phyloP scores from a whole-genome alignment of 2,113 vertebrate species.

The Cebus imitator region DNA sequence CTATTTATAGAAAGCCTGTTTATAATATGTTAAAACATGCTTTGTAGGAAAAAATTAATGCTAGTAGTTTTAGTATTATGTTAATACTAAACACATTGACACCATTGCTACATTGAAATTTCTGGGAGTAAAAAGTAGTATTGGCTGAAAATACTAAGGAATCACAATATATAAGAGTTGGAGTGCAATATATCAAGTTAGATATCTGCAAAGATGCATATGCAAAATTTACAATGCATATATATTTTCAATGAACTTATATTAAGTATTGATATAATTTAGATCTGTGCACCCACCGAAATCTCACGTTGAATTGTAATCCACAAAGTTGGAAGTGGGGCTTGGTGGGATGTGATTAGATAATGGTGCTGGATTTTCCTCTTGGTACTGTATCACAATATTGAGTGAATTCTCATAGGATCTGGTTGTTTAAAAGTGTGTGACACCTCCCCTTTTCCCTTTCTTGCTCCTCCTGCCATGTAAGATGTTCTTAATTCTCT shows the following conservation, averaged over 20 bases:
- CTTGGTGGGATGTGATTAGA: too few species aligned
- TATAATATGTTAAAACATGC: background rate
- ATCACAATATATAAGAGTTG: background rate
- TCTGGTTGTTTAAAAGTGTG: too few species aligned
- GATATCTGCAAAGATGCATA: background rate
- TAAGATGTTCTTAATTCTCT: too few species aligned
- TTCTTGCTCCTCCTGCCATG: too few species aligned
- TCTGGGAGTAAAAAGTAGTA: background rate
- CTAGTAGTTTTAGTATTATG: background rate
- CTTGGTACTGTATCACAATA: too few species aligned
- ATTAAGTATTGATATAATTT: background rate
- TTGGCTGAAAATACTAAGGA: background rate
- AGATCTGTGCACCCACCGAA: too few species aligned
- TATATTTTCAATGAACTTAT: background rate
- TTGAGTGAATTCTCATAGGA: too few species aligned
- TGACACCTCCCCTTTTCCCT: too few species aligned
- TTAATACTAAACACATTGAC: background rate
- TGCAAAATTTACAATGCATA: background rate
- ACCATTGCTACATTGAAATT: background rate
- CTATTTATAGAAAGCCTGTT: background rate
- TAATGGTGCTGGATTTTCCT: too few species aligned
- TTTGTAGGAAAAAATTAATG: background rate
- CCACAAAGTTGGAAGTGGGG: too few species aligned
- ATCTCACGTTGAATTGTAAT: too few species aligned
- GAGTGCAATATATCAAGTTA: background rate